Evolutionary conservation across 2,113 vertebrate genomes (phyloP).

Genomic region (Rhinolophus ferrumequinum): DNA sequence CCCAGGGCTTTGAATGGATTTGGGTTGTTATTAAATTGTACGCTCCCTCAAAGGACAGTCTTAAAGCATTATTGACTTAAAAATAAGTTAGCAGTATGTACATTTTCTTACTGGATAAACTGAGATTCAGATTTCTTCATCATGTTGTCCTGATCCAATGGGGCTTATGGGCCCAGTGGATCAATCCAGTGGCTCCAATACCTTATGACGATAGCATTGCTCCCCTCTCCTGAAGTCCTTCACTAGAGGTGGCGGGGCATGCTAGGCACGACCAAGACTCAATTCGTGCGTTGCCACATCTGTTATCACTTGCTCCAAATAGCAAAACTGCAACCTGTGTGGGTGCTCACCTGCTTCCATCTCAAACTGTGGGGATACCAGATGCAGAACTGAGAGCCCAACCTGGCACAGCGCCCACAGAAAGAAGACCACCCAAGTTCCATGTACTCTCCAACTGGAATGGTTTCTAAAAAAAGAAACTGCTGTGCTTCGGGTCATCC

Average conservation of each 20-base stretch:
- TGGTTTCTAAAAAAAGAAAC: slow-evolving; percentile 32
- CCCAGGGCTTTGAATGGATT: background rate
- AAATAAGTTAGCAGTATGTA: background rate
- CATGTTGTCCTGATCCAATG: background rate
- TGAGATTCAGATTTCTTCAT: background rate
- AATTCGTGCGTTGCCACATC: background rate
- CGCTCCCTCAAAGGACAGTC: background rate
- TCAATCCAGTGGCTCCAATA: too few relatives aligned
- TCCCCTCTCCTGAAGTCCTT: background rate
- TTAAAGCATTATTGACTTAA: background rate
- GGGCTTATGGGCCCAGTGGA: background rate
- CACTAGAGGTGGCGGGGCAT: background rate
- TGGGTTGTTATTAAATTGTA: background rate
- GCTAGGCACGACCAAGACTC: background rate
- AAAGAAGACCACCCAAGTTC: background rate
- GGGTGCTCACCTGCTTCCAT: background rate
- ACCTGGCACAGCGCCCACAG: slow-evolving; percentile 14
- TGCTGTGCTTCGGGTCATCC: slow-evolving; percentile 38
- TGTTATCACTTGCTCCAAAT: slow-evolving; percentile 14
- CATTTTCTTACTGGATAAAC: background rate
- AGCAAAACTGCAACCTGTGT: background rate
- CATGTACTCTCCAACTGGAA: slow-evolving; percentile 54
- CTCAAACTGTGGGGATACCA: background rate
- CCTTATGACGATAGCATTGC: background rate
- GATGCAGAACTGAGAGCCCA: background rate